Base-by-base conservation (phyloP, 2,113 vertebrate species). In the Garra rufa region DNA sequence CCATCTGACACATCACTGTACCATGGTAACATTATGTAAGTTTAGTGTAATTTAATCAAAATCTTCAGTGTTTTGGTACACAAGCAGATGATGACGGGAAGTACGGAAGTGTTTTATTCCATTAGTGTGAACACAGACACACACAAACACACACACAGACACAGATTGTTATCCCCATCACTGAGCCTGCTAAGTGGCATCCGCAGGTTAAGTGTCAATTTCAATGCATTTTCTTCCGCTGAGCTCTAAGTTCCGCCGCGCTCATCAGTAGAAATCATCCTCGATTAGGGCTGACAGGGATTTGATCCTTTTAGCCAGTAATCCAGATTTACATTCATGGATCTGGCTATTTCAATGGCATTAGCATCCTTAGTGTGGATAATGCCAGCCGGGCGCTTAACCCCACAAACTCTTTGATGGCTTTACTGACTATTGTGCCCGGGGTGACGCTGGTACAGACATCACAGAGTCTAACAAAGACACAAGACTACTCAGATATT, bases 301-400 rank as follows among this genome's bases (percentile, higher is more conserved):
- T 88, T 89, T 92, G 90, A 92, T 92, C 91, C 70, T 83, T 89
- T 89, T 86, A 87, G 83, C 85, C 82, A 83, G 55, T 94, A 92
- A 93, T 94, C 91, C 92, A 90, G 84, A 95, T 94, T 94, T 93
- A 92, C 93, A 94, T 92, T 91, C 91, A 90, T 91, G 92, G 92
- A 88, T 89, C 89, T 91, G 86, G 88, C 88, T 91, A 86, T 91
- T 90, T 71, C 91, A 93, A 92, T 92, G 88, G 89, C 88, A 91
- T 92, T 91, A 92, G 74, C 85, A 65, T 84, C 70, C 86, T 61
- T 67, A 52, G 90, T 90, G 89, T 90, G 91, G 91, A 92, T 91
- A 88, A 85, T 34, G 81, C 81, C 30, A 84, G 88, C 85, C 76
- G 85, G 63, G 83, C 43, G 70, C 55, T 89, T 84, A 88, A 83